Conservation (phyloP, 2,113 vertebrate genomes). For the Ranitomeya variabilis region DNA sequence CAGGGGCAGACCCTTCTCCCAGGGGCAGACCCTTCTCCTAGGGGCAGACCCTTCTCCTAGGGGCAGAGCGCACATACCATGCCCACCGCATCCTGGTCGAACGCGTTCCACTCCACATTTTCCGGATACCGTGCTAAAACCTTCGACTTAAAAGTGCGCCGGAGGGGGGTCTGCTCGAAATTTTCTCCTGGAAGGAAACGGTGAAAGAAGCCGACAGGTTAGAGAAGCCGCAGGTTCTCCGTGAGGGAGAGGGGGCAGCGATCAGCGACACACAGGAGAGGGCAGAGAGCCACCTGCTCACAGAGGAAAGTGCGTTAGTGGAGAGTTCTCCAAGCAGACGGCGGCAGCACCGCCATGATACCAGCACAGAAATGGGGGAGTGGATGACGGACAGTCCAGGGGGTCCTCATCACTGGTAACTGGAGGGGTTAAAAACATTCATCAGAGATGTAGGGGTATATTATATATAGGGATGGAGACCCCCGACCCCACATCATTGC, state of each 20-base stretch:
- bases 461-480: no score
- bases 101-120: constrained; percentile 98
- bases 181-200: constrained; percentile 86
- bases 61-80: constrained; percentile 79
- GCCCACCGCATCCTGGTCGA: constrained; percentile 99
- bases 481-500: no score
- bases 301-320: background rate
- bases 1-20: no score
- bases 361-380: no score
- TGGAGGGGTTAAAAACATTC: no score
- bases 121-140: constrained; percentile 97
- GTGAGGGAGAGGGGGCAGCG: constrained; percentile 57
- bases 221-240: background rate
- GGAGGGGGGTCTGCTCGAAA: constrained; percentile 97
- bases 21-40: background rate
- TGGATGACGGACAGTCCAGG: no score
- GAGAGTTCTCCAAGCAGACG: no score
- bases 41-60: no score
- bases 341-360: no score
- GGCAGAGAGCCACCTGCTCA: background rate
- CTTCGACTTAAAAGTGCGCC: constrained; percentile 98
- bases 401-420: no score
- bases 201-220: background rate
- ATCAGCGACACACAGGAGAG: background rate
- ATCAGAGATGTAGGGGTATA: no score